phyloP scores from a whole-genome alignment of 2,888 invertebrate species.

The Ptycholaimellus sp. region DNA sequence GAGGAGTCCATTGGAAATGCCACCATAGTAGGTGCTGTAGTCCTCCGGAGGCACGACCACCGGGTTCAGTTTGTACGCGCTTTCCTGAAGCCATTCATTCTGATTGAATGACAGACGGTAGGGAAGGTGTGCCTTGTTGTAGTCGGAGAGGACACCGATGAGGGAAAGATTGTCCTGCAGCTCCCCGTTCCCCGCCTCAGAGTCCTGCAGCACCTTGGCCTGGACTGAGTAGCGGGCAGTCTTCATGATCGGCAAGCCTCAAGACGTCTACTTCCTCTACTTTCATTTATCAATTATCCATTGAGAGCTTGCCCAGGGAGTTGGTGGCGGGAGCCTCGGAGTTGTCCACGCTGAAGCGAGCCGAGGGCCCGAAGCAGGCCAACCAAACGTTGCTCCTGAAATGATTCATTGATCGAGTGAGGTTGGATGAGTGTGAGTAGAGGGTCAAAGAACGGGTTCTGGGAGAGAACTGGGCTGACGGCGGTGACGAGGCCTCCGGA shows the following conservation, averaged over 20 bases:
- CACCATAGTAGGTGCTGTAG: slow-evolving; percentile 18
- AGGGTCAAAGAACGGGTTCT: no score
- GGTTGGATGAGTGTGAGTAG: no score
- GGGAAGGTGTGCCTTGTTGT: no score
- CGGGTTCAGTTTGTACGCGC: slow-evolving; percentile 17
- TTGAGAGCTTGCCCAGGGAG: no score
- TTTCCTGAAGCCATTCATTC: no score
- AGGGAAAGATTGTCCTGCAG: no score
- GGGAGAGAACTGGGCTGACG: slow-evolving; percentile 25
- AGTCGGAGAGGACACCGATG: slow-evolving; percentile 15
- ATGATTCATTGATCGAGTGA: no score
- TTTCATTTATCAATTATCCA: no score
- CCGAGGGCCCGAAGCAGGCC: slow-evolving; percentile 13
- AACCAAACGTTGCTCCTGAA: slow-evolving; percentile 17
- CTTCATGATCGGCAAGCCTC: no score
- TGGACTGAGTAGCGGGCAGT: slow-evolving; percentile 22
- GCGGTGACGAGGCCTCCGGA: slow-evolving; percentile 24
- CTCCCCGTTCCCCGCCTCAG: slow-evolving; percentile 10
- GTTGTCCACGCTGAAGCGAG: no score
- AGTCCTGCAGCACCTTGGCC: slow-evolving; percentile 18
- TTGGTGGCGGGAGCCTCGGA: slow-evolving; percentile 22
- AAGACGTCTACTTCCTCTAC: no score
- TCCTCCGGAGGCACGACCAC: slow-evolving; percentile 16
- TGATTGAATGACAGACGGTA: no score
- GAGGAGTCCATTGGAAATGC: slow-evolving; percentile 17